Evolutionary conservation across 2,113 vertebrate species (phyloP), one percentile per base, ranked within the genome.

Genomic region (Mustelus asterias): DNA sequence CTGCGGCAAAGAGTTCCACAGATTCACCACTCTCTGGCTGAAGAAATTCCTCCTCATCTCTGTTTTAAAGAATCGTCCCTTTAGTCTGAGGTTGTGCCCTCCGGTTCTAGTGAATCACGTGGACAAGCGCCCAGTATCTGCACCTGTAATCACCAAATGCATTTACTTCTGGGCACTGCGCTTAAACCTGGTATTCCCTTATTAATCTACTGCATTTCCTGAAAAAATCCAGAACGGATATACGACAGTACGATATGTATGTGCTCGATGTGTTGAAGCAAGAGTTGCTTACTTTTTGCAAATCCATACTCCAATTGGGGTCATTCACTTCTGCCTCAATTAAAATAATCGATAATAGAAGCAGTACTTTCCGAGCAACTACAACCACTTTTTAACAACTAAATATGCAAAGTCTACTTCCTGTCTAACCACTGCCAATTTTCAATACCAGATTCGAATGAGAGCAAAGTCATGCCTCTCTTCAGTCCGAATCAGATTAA

Each of bases 401-500:
- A 44, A 22, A 76, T 72, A 95, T 95, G 63, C 54, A 48, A 33
- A 95, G 41, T 95, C 69, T 72, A 95, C 54, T 54, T 95, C 67
- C 92, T 41, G 65, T 48, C 22, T 16, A 72, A 29, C 44, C 22
- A 72, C 48, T 29, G 63, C 92, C 65, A 94, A 90, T 90, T 95
- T 95, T 72, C 44, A 95, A 72, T 95, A 48, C 94, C 4, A 95
- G 94, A 29, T 93, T 93, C 37, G 65, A 94, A n/a, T 94, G 92
- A 94, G 60, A 70, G 93, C 6, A 26, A 95, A 95, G 37, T 72
- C 94, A 95, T 95, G 94, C 94, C 69, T 95, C 94, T 95, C 41
- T 76, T 76, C 94, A 44, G 33, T 48, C 67, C 67, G 54, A 72
- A 95, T 95, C 94, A 95, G 94, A 95, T 95, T 72, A 95, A 72